These are phyloP conservation scores for Gallinago media DNA, from an alignment of 2,113 vertebrate genomes.

Conservation along the genomic window DNA sequence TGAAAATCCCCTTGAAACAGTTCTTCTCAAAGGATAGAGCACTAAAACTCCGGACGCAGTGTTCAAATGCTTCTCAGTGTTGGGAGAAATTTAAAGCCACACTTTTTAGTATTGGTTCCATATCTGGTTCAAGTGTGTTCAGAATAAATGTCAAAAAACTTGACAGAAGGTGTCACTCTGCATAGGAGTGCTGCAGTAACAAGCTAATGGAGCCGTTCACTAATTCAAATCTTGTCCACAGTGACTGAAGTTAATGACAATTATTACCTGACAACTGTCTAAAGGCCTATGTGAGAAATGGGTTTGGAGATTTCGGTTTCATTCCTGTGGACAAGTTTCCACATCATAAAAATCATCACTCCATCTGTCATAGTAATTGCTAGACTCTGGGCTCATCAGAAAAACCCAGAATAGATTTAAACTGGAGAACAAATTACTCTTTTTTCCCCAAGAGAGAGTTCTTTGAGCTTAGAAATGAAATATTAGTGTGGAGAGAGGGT, in stretches of 20 bases:
- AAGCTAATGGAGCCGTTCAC: neutral
- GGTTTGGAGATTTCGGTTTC: constrained; percentile 3
- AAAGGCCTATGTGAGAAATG: neutral
- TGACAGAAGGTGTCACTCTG: neutral
- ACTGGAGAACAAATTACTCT: neutral
- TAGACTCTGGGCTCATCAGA: neutral
- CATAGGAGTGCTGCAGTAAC: neutral
- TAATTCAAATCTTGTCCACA: neutral
- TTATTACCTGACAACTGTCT: constrained; percentile 19
- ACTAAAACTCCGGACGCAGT: neutral
- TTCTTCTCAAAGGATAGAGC: neutral
- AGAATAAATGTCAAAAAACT: neutral
- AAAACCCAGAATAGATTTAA: constrained; percentile 3
- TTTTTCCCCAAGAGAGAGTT: neutral
- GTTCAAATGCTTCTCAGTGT: neutral
- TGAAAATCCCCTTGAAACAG: neutral
- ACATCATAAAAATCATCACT: constrained; percentile 42
- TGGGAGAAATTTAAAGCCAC: neutral
- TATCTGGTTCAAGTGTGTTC: neutral
- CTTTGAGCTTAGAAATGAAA: constrained; percentile 9
- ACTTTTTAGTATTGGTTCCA: neutral
- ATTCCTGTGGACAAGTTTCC: constrained; percentile 23
- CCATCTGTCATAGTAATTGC: constrained; percentile 37
- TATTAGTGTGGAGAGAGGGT: neutral
- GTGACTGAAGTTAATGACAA: neutral